phyloP scores from a whole-genome alignment of 2,113 vertebrate genomes.

The Suricata suricatta region DNA sequence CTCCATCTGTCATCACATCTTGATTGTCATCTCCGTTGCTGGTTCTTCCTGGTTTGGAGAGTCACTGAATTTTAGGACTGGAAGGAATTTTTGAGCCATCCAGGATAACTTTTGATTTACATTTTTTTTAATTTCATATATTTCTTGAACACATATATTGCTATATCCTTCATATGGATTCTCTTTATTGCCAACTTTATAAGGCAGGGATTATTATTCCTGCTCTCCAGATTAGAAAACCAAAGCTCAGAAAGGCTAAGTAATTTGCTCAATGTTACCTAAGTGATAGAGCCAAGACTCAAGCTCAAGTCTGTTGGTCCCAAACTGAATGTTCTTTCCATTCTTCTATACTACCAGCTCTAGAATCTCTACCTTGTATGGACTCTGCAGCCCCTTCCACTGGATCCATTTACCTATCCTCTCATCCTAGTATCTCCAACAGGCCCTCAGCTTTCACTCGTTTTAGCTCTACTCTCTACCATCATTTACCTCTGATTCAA shows the following conservation, averaged over 20 bases:
- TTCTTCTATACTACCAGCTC: not conserved
- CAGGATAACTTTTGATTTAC: not conserved
- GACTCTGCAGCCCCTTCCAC: not conserved
- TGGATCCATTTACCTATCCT: not conserved
- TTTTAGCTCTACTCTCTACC: not conserved
- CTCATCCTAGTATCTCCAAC: not conserved
- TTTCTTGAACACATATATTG: not conserved
- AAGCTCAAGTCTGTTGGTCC: not conserved
- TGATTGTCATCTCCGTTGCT: not conserved
- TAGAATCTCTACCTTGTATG: not conserved
- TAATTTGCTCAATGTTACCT: not conserved
- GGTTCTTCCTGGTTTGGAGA: not conserved
- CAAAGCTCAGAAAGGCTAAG: not conserved
- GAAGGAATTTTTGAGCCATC: not conserved
- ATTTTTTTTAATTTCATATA: not conserved
- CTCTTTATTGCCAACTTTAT: not conserved
- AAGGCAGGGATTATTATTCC: not conserved
- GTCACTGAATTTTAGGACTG: not conserved
- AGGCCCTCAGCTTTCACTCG: not conserved
- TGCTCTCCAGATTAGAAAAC: not conserved
- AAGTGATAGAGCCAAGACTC: not conserved
- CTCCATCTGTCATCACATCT: not conserved
- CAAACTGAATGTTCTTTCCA: not conserved
- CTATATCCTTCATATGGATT: not conserved
- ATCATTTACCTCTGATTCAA: not conserved